Evolutionary conservation across 2,113 vertebrate species (phyloP).

Genomic region (Cairina moschata): DNA sequence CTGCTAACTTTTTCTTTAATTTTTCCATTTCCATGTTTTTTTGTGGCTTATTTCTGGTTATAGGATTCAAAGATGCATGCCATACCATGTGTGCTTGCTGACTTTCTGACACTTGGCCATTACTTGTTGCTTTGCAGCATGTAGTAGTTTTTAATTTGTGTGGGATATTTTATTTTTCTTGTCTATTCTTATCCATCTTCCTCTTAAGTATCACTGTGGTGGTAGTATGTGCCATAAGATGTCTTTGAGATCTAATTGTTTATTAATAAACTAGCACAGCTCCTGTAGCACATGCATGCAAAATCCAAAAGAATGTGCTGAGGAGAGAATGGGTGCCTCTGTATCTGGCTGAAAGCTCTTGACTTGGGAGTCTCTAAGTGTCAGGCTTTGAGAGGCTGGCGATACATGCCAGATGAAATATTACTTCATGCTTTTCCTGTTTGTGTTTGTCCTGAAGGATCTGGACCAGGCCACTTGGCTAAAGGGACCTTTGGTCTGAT

Average conservation of each 20-base stretch:
- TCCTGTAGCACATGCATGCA: not conserved
- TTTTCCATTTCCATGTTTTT: not conserved
- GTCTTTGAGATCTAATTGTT: not conserved
- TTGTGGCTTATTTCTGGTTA: not conserved
- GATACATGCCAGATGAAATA: not conserved
- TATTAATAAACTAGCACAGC: not conserved
- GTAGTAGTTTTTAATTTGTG: not conserved
- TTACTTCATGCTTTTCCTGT: not conserved
- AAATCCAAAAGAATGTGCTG: not conserved
- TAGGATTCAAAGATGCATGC: not conserved
- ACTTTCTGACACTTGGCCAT: not conserved
- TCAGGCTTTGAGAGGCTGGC: not conserved
- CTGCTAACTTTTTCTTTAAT: not conserved
- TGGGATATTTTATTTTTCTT: not conserved
- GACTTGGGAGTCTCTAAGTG: not conserved
- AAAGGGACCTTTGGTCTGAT: not conserved
- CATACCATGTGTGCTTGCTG: not conserved
- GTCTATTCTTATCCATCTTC: not conserved
- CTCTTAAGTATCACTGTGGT: not conserved
- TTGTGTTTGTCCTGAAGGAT: not conserved
- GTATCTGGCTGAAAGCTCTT: not conserved
- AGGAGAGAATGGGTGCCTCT: not conserved
- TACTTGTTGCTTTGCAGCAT: not conserved
- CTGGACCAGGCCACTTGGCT: not conserved
- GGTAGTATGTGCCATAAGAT: not conserved